phyloP scores from a whole-genome alignment of 2,113 vertebrate genomes.

The Axis porcinus region DNA sequence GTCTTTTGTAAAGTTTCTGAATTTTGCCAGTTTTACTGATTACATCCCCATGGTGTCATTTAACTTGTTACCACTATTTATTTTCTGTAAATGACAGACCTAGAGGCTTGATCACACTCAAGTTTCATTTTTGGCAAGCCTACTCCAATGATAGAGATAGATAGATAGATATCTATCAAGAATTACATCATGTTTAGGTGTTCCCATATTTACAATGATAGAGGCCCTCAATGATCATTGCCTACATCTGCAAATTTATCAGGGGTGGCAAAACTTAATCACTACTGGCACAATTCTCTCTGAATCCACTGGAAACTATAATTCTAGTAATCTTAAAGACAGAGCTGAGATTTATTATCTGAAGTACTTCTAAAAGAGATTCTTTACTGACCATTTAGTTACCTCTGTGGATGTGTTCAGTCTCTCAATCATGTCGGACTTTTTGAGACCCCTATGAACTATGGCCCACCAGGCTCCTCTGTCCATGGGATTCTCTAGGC shows the following conservation, averaged over 20 bases:
- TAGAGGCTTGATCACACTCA: not conserved
- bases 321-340: not conserved
- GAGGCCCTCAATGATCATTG: not conserved
- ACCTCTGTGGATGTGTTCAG: not conserved
- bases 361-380: not conserved
- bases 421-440: not conserved
- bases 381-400: not conserved
- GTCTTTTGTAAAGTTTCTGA: not conserved
- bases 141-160: not conserved
- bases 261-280: rapidly evolving
- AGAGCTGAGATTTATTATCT: not conserved
- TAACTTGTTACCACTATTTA: not conserved
- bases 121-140: not conserved
- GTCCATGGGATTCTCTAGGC: not conserved
- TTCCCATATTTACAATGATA: not conserved
- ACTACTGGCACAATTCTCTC: not conserved
- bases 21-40: not conserved
- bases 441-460: not conserved
- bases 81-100: not conserved
- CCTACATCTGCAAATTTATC: not conserved
- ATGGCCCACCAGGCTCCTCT: not conserved
- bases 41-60: not conserved
- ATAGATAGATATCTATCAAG: too few relatives aligned
- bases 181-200: not conserved
- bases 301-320: not conserved